Conservation (phyloP, 2,797 vertebrate species). For the Acridotheres tristis region DNA sequence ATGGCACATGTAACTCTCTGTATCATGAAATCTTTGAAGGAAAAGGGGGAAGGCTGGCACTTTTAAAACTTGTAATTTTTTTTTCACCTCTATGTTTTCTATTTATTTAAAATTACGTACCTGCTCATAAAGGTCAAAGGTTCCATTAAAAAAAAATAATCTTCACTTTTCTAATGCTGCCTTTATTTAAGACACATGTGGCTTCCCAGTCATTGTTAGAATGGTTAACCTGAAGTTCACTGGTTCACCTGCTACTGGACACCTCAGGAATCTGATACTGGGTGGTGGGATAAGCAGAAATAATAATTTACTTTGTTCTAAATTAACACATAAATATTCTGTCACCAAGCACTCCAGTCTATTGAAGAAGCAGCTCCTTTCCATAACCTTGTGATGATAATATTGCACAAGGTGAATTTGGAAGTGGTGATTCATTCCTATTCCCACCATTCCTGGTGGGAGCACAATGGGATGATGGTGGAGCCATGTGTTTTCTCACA, state of each 20-base stretch:
- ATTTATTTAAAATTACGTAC: constrained; percentile 55
- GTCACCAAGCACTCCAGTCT: not conserved
- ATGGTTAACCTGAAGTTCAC: not conserved
- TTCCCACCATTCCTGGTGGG: not conserved
- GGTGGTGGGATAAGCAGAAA: not conserved
- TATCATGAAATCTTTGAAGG: constrained; percentile 19
- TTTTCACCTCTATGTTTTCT: not conserved
- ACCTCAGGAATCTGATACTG: not conserved
- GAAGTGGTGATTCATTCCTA: not conserved
- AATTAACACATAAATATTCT: not conserved
- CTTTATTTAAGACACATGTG: not conserved
- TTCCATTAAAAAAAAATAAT: constrained; percentile 27
- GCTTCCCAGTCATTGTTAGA: not conserved
- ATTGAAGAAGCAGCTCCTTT: not conserved
- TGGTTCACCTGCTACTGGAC: not conserved
- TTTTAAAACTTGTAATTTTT: not conserved
- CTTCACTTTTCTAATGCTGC: not conserved
- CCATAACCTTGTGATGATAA: not conserved
- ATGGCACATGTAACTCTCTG: not conserved
- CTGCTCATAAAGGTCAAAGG: not conserved
- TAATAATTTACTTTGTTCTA: not conserved
- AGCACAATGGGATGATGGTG: not conserved
- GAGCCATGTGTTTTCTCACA: not conserved
- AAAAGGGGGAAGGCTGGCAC: not conserved
- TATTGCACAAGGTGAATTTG: not conserved